Conservation (phyloP, 2,797 vertebrate genomes). For the Mus minutoides region DNA sequence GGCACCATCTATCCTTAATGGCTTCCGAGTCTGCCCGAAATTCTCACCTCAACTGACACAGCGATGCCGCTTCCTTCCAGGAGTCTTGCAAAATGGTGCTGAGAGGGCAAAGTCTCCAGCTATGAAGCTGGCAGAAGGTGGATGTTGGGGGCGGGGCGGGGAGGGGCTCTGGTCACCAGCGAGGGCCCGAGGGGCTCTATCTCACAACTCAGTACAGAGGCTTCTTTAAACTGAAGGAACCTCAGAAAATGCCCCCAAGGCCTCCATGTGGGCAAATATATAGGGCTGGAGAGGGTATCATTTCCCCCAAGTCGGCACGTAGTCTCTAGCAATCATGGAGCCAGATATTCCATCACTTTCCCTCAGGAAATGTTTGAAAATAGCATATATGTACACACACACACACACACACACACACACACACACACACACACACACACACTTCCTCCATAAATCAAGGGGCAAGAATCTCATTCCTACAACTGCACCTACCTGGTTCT, state of each 20-base stretch:
- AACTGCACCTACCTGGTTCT: neutral
- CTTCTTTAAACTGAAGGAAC: neutral
- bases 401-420: too few relatives aligned
- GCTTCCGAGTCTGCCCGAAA: neutral
- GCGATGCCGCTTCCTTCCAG: neutral
- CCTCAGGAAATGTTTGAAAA: neutral
- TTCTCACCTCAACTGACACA: neutral
- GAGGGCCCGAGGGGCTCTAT: neutral
- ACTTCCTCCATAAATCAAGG: neutral
- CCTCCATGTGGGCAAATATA: neutral
- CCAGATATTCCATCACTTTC: neutral
- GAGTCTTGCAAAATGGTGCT: neutral
- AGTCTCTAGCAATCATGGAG: neutral
- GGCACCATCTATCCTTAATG: neutral
- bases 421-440: too few relatives aligned
- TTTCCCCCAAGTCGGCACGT: neutral
- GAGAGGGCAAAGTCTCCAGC: too few relatives aligned
- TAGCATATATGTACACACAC: neutral
- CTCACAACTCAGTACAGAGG: neutral
- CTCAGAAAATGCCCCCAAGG: neutral
- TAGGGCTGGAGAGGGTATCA: neutral
- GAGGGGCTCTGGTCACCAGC: fast-evolving
- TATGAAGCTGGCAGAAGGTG: neutral
- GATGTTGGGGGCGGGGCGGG: too few relatives aligned
- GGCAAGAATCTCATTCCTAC: neutral